Conservation (phyloP, 2,797 vertebrate species). For the Coregonus ussuriensis region DNA sequence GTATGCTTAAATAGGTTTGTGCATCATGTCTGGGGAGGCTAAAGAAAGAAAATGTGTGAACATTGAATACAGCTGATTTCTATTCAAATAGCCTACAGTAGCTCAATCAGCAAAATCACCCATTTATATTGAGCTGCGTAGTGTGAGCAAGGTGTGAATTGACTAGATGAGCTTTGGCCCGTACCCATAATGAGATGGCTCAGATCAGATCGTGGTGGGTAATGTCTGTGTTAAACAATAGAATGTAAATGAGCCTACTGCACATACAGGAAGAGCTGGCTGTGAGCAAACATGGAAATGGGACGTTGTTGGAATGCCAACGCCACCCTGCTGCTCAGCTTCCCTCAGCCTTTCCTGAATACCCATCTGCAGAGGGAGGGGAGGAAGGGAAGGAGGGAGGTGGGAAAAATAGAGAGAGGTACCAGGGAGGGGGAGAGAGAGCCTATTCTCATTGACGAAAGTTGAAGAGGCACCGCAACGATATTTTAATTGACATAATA, state of each 20-base stretch:
- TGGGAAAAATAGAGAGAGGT: not conserved
- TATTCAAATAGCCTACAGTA: not conserved
- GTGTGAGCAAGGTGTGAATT: not conserved
- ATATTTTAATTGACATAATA: no score
- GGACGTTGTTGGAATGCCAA: not conserved
- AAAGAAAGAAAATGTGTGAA: not conserved
- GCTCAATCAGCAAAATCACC: not conserved
- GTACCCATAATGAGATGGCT: not conserved
- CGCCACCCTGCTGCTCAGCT: not conserved
- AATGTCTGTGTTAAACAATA: not conserved
- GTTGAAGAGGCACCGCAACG: no score
- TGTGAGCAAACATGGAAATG: constrained; percentile 7
- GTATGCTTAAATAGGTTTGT: not conserved
- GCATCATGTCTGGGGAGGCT: not conserved
- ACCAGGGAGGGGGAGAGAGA: not conserved
- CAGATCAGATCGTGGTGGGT: not conserved
- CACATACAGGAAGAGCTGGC: constrained; percentile 31
- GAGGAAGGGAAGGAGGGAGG: not conserved
- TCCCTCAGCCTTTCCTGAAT: not conserved
- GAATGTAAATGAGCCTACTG: constrained; percentile 1
- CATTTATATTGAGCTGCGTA: not conserved
- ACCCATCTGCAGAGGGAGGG: not conserved
- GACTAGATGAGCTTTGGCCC: not conserved
- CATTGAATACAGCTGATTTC: not conserved
- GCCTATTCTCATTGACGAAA: no score